These are phyloP conservation scores for Falco novaeseelandiae DNA, from an alignment of 2,797 vertebrate genomes.

Conservation along the genomic window DNA sequence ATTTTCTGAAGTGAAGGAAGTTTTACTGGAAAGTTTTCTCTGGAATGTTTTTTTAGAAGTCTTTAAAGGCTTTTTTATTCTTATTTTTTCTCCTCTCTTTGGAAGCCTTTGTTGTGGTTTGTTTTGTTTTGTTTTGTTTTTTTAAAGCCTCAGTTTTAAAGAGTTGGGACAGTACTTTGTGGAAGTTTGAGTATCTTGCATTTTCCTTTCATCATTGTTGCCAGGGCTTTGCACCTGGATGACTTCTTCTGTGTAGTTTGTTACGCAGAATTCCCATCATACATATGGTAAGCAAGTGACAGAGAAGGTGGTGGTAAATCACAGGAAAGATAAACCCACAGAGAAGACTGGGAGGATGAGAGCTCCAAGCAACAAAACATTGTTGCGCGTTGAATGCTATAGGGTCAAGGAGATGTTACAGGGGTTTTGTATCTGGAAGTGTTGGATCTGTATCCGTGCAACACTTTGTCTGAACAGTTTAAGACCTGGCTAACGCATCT, in stretches of 20 bases:
- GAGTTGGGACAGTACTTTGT: neutral
- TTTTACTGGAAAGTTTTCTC: neutral
- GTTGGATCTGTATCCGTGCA: neutral
- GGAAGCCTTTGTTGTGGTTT: neutral
- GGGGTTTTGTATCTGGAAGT: neutral
- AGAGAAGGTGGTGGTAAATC: neutral
- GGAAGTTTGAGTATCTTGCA: neutral
- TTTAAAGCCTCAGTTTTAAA: neutral
- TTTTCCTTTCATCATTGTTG: neutral
- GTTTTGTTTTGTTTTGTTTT: neutral
- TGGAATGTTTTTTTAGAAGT: neutral
- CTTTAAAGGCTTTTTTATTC: neutral
- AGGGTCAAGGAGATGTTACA: neutral
- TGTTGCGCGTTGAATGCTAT: neutral
- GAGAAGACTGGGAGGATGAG: neutral
- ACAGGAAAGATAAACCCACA: neutral
- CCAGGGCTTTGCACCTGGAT: neutral
- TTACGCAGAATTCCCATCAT: neutral
- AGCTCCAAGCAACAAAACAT: neutral
- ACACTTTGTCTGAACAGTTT: neutral
- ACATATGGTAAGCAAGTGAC: neutral
- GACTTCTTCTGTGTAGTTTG: neutral
- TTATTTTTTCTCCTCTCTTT: no score
- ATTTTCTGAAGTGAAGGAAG: neutral
- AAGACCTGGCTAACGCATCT: neutral